Conservation (phyloP, 2,113 vertebrate genomes). For the Brachyhypopomus occidentalis region DNA sequence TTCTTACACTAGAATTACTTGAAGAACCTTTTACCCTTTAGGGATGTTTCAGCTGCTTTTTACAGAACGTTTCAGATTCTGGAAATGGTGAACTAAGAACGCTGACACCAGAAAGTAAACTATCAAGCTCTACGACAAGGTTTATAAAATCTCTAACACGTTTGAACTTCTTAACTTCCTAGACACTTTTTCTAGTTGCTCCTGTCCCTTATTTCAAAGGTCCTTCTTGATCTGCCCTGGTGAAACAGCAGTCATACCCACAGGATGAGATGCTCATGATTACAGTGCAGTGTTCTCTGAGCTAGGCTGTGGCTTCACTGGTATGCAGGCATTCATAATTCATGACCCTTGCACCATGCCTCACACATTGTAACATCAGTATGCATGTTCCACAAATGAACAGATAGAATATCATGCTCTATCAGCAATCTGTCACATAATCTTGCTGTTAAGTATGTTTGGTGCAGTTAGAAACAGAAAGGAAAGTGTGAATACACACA, state of each 20-base stretch:
- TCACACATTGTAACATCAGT: constrained; percentile 57
- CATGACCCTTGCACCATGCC: constrained; percentile 56
- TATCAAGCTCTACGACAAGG: not conserved
- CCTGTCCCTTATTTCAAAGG: constrained; percentile 12
- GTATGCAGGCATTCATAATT: constrained; percentile 60
- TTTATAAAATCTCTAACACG: not conserved
- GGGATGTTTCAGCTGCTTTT: not conserved
- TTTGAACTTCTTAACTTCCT: not conserved
- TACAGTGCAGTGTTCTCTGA: constrained; percentile 31
- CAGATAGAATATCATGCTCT: constrained; percentile 53
- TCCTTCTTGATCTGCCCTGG: constrained; percentile 39
- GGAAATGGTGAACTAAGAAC: no score
- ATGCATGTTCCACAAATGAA: constrained; percentile 51
- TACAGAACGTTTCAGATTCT: not conserved
- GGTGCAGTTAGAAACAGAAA: constrained; percentile 4
- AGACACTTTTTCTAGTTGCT: constrained; percentile 36
- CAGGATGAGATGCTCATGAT: constrained; percentile 44
- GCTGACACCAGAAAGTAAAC: not conserved
- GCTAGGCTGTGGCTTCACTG: constrained; percentile 50
- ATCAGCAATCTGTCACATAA: constrained; percentile 53
- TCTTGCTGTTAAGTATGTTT: constrained; percentile 25
- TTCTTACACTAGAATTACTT: constrained; percentile 2
- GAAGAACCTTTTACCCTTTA: not conserved
- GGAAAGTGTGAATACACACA: constrained; percentile 10
- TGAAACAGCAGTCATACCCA: constrained; percentile 40